These are phyloP conservation scores for Prochilodus magdalenae DNA, from an alignment of 2,113 vertebrate genomes.

Conservation along the genomic window DNA sequence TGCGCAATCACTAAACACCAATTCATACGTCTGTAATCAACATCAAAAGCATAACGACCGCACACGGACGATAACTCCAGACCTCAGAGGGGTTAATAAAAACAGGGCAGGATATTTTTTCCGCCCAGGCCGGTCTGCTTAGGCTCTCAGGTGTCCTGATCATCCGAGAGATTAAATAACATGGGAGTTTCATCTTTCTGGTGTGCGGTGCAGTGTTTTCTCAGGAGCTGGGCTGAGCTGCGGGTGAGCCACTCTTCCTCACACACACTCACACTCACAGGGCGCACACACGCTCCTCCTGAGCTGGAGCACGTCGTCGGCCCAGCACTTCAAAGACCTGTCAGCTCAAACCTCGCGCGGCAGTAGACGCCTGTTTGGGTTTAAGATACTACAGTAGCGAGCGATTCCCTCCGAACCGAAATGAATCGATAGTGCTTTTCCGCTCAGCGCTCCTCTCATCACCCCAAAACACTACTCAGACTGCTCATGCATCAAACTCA, in stretches of 20 bases:
- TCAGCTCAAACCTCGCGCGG: constrained; percentile 6
- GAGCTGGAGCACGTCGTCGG: constrained; percentile 1
- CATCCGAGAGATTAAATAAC: constrained; percentile 36
- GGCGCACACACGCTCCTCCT: background rate
- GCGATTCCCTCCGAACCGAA: constrained; percentile 15
- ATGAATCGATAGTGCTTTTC: constrained; percentile 2
- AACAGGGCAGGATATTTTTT: constrained; percentile 31
- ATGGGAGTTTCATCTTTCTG: constrained; percentile 3
- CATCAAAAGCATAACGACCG: background rate
- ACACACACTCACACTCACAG: background rate
- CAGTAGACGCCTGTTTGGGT: constrained; percentile 11
- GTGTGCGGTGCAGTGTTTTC: background rate
- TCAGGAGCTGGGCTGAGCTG: background rate
- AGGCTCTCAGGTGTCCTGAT: background rate
- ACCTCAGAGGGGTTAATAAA: background rate
- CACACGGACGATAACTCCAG: background rate
- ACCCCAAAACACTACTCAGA: too few species aligned
- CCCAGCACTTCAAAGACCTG: constrained; percentile 28
- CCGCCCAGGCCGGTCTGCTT: background rate
- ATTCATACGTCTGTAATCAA: background rate
- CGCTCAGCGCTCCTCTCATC: background rate
- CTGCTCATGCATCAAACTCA: too few species aligned
- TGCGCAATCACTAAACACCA: too few species aligned
- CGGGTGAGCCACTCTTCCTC: background rate
- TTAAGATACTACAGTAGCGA: background rate